A percentile compares a stretch with the other conserved stretches of the same genome.
phyloP scores from a whole-genome alignment of 1,140 invertebrate genomes.

The Pseudomyrmex sp. region DNA sequence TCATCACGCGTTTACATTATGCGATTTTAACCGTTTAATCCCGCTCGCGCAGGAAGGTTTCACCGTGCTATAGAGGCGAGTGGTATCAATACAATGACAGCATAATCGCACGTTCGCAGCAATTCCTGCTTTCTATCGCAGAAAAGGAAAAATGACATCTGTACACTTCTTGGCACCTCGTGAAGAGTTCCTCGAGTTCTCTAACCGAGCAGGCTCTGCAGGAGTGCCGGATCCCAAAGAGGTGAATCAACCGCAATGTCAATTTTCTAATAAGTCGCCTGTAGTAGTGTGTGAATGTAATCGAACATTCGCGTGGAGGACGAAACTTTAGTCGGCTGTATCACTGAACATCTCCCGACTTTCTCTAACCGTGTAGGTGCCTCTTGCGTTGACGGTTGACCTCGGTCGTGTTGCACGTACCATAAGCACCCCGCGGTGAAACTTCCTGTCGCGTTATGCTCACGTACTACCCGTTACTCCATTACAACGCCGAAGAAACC shows the following conservation, averaged over 20 bases:
- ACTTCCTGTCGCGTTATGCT: conserved; percentile 65
- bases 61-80: neutral
- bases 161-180: conserved; percentile 3
- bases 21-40: neutral
- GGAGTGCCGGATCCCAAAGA: conserved; percentile 13
- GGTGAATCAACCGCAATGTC: conserved; percentile 25
- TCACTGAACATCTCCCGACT: conserved; percentile 45
- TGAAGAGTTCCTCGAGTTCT: conserved; percentile 22
- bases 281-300: neutral
- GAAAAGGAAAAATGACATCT: conserved; percentile 1
- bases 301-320: conserved; percentile 24
- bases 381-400: conserved; percentile 53
- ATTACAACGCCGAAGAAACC: conserved; percentile 52
- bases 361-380: conserved; percentile 58
- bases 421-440: conserved; percentile 61
- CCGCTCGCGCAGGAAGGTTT: neutral
- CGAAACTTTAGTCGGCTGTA: conserved; percentile 50
- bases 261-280: conserved; percentile 50
- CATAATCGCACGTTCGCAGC: conserved; percentile 21
- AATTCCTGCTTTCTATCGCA: conserved; percentile 31
- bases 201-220: neutral
- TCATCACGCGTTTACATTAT: neutral
- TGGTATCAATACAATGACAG: conserved; percentile 25
- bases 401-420: conserved; percentile 45
- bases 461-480: conserved; percentile 36